phyloP scores from a whole-genome alignment of 1,140 invertebrate genomes.

The Lethocerus indicus region DNA sequence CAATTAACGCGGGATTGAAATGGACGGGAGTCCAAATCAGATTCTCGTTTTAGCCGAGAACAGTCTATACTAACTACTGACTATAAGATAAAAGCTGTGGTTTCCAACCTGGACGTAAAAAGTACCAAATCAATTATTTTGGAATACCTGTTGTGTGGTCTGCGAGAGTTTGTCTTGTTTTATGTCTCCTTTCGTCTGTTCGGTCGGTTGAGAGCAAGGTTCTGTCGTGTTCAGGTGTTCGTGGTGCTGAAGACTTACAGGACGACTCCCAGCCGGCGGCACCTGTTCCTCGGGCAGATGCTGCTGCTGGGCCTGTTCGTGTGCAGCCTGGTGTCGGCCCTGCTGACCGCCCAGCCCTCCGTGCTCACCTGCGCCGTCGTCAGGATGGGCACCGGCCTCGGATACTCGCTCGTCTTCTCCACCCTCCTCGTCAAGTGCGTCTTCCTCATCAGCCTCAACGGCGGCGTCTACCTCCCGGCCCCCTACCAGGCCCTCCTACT shows the following conservation, averaged over 20 bases:
- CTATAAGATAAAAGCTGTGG: too few relatives aligned
- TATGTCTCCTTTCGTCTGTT: background rate
- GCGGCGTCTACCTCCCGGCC: constrained; percentile 81
- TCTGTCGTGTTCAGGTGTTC: constrained; percentile 16
- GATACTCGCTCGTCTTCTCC: constrained; percentile 78
- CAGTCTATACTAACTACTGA: background rate
- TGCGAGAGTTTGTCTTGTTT: background rate
- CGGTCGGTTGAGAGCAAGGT: background rate
- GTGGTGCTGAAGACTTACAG: constrained; percentile 35
- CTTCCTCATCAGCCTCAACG: constrained; percentile 77
- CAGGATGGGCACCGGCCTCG: constrained; percentile 66
- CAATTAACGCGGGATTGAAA: background rate
- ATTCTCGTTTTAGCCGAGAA: background rate
- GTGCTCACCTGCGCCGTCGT: constrained; percentile 65
- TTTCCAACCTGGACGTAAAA: background rate
- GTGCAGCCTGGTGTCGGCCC: constrained; percentile 59
- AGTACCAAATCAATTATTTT: background rate
- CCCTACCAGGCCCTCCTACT: constrained; percentile 73
- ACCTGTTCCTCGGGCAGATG: constrained; percentile 81
- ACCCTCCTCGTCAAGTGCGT: constrained; percentile 87
- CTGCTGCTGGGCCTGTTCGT: constrained; percentile 73
- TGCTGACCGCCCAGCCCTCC: constrained; percentile 62
- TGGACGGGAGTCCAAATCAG: background rate
- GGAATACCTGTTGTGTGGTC: background rate
- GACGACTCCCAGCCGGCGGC: constrained; percentile 63